Evolutionary conservation across 1,140 invertebrate genomes (phyloP).

Genomic region (Drosophila ambigua): DNA sequence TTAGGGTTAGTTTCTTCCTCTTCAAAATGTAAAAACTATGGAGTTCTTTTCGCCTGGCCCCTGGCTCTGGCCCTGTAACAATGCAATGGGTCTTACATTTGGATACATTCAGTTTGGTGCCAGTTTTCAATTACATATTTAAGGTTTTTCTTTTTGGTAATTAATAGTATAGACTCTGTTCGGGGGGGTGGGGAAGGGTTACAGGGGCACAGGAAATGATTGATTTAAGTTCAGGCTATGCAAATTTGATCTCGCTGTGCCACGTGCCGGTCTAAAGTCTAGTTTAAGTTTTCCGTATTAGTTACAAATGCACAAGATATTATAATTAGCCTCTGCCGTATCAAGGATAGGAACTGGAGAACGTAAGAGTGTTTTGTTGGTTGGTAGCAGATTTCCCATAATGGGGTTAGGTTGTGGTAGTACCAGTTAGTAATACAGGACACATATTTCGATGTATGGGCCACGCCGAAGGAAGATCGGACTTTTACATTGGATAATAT

Average conservation of each 20-base stretch:
- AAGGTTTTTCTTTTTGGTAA: not conserved
- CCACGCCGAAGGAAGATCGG: no score
- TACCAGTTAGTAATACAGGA: no score
- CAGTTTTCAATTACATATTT: constrained; percentile 14
- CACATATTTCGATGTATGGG: no score
- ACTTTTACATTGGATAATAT: no score
- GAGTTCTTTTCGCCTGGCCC: not conserved
- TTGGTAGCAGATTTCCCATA: not conserved
- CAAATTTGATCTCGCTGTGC: constrained; percentile 25
- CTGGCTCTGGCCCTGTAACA: not conserved
- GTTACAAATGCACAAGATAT: constrained; percentile 48
- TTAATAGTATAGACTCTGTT: constrained; percentile 10
- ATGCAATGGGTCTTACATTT: not conserved
- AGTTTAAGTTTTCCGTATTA: constrained; percentile 11
- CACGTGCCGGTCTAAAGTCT: constrained; percentile 17
- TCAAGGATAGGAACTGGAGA: constrained; percentile 20
- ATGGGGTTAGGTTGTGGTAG: no score
- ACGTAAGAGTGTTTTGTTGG: constrained; percentile 1
- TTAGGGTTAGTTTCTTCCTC: constrained; percentile 17
- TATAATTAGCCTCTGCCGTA: constrained; percentile 5
- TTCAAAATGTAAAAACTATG: constrained; percentile 34
- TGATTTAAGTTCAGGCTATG: constrained; percentile 43
- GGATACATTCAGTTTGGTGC: not conserved
- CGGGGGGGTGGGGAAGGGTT: not conserved
- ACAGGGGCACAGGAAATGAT: constrained; percentile 1